Base-by-base conservation (phyloP, 2,797 vertebrate genomes). In the Poecilia gillii region DNA sequence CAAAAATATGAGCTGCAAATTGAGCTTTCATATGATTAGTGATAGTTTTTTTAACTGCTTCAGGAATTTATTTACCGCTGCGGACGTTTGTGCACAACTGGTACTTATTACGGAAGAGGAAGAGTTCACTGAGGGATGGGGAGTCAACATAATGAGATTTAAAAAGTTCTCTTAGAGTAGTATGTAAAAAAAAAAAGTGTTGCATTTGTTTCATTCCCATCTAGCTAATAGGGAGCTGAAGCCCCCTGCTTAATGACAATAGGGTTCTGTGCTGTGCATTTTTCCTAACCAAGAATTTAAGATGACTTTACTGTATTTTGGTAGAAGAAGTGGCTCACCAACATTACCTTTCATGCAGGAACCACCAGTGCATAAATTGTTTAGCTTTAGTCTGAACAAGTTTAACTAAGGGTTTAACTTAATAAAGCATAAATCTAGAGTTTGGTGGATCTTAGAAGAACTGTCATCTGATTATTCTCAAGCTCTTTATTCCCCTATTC, bases 281-380 rank as follows among this genome's bases (percentile, higher is more conserved):
- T 64, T 36, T 62, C 14, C 28, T 18, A 33, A 14, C 0, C 2
- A 6, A 33, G 59, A 64, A 36, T 36, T 18, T 36, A 31, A 64
- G 31, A 36, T 36, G 2, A 64, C 28, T 62, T 62, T 62, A 5
- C 2, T 36, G 14, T 64, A 36, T 39, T 66, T 23, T 39, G 33
- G 33, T 20, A 66, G 62, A 64, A 36, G 7, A 8, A 39, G 33
- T 1, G 3, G 18, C 31, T 66, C 33, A 33, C 18, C 57, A 14
- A 31, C n/a, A 31, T 2, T 36, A 3, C 31, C 31, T 64, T 36
- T 41, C 4, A 41, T 68, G 20, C 4, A 41, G 41, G 20, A 66
- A 39, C 0, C 28, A 66, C 20, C 64, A 72, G 73, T 43, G 87
- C 74, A 81, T 84, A n/a, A 87, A 85, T 84, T 81, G 80, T 82